Evolutionary conservation across 2,797 vertebrate genomes (phyloP).

Genomic region (Trematomus bernacchii): DNA sequence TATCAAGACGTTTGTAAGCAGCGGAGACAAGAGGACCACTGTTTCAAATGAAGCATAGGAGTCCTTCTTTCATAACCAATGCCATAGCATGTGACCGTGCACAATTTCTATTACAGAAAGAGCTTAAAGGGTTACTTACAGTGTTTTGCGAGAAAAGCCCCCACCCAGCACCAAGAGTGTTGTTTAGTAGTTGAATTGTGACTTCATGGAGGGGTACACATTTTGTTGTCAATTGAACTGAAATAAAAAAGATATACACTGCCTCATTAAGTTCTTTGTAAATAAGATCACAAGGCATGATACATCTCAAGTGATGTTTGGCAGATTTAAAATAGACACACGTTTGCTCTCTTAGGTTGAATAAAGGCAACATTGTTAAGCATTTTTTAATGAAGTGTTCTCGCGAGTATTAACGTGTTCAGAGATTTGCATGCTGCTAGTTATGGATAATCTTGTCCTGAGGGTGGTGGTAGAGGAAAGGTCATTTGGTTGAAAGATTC

Average conservation of each 20-base stretch:
- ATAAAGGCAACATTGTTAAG: background rate
- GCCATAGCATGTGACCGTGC: conserved; percentile 62
- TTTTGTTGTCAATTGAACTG: background rate
- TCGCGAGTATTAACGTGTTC: background rate
- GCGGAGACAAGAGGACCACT: conserved; percentile 76
- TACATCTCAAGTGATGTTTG: background rate
- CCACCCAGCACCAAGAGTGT: background rate
- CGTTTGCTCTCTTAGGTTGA: background rate
- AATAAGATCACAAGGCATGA: background rate
- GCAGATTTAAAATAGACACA: background rate
- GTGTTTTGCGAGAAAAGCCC: conserved; percentile 45
- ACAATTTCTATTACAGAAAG: conserved; percentile 29
- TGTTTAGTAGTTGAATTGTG: background rate
- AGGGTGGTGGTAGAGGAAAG: conserved; percentile 40
- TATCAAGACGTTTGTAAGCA: conserved; percentile 53
- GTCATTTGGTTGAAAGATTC: background rate
- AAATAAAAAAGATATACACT: background rate
- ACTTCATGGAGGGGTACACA: background rate
- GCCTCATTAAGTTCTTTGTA: background rate
- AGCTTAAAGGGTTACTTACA: conserved; percentile 30
- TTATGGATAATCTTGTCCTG: conserved; percentile 5
- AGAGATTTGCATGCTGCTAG: background rate
- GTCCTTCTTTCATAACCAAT: conserved; percentile 64
- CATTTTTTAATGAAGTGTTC: background rate
- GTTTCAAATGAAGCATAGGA: conserved; percentile 60